Conservation (phyloP, 2,797 vertebrate species). For the Spinus olivaceus region DNA sequence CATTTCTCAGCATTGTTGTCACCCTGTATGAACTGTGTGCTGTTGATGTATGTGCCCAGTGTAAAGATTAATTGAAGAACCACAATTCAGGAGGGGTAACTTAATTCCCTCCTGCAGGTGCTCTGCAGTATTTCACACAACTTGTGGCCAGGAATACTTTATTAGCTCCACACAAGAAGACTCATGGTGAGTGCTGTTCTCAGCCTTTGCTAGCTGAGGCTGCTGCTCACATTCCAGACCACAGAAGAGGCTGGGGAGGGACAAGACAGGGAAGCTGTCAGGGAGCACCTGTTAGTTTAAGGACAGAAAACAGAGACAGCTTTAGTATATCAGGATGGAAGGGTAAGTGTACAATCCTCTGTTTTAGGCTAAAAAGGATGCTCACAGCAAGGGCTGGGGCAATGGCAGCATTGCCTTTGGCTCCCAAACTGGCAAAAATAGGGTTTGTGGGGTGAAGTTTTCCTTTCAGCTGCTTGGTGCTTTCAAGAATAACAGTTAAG, state of each 20-base stretch:
- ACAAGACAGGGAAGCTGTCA: background rate
- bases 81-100: background rate
- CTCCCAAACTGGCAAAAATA: background rate
- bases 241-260: background rate
- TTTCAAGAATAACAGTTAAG: background rate
- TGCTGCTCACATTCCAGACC: background rate
- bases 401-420: background rate
- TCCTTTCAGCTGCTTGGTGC: background rate
- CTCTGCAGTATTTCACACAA: slow-evolving; percentile 4
- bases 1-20: background rate
- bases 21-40: background rate
- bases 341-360: background rate
- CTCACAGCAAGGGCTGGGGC: background rate
- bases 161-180: background rate
- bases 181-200: background rate
- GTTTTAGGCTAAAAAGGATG: background rate
- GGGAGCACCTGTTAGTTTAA: background rate
- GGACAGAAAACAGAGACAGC: background rate
- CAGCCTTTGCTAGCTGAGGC: background rate
- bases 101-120: background rate
- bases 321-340: background rate
- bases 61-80: slow-evolving; percentile 28
- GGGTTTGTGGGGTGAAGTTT: background rate
- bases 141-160: background rate
- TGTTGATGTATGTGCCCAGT: background rate